Evolutionary conservation across 2,113 vertebrate species (phyloP).

Genomic region (Hirundichthys speculiger): DNA sequence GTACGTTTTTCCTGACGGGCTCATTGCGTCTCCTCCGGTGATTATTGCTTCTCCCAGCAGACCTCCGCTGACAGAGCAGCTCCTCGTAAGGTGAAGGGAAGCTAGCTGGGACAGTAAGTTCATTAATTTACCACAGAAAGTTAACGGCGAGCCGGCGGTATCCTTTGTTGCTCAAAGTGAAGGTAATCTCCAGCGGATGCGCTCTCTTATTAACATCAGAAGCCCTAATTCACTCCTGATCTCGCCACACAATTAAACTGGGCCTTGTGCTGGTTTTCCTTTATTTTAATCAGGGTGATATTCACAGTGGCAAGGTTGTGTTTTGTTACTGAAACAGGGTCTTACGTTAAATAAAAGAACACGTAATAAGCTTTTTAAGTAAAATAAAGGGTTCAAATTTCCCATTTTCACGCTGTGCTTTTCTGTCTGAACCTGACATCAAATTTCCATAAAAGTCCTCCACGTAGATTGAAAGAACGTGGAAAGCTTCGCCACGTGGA

Average conservation of each 20-base stretch:
- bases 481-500: too few species aligned
- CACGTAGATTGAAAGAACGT: too few species aligned
- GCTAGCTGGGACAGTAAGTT: slow-evolving; percentile 27
- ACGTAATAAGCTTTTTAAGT: too few species aligned
- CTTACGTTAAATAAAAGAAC: too few species aligned
- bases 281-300: slow-evolving; percentile 20
- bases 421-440: too few species aligned
- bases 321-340: too few species aligned
- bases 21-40: slow-evolving; percentile 50
- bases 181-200: slow-evolving; percentile 39
- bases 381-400: too few species aligned
- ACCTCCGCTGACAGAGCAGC: slow-evolving; percentile 29
- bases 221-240: slow-evolving; percentile 45
- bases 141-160: slow-evolving; percentile 42
- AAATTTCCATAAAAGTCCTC: too few species aligned
- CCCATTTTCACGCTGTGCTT: too few species aligned
- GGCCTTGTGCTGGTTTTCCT: slow-evolving; percentile 20
- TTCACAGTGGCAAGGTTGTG: slow-evolving; percentile 1
- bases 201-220: slow-evolving; percentile 53
- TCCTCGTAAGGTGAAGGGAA: slow-evolving; percentile 32
- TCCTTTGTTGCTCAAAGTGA: slow-evolving; percentile 37
- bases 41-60: slow-evolving; percentile 62
- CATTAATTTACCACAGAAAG: slow-evolving; percentile 42
- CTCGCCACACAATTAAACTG: slow-evolving; percentile 31
- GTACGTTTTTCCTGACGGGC: slow-evolving; percentile 41